These are phyloP conservation scores for Gobio occitaniae DNA, from an alignment of 2,797 vertebrate species.

Conservation along the genomic window DNA sequence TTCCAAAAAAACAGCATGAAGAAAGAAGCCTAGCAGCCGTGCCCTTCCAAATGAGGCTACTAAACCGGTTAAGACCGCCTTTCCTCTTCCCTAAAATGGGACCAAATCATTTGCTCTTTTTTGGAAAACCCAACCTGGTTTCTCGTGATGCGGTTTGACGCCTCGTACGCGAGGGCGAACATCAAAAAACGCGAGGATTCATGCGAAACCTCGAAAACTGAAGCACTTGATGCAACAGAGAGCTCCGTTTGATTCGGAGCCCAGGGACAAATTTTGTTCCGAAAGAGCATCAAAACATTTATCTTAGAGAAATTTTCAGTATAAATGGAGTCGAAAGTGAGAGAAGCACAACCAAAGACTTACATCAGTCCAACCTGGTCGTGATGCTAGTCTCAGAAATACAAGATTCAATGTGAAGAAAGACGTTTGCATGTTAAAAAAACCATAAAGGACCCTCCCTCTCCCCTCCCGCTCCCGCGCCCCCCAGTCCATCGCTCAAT, in stretches of 20 bases:
- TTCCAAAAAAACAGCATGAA: constrained; percentile 72
- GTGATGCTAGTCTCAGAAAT: background rate
- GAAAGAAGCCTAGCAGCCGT: constrained; percentile 59
- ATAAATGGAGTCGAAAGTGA: constrained; percentile 15
- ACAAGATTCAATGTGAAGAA: constrained; percentile 33
- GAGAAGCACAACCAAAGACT: constrained; percentile 7
- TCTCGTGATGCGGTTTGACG: background rate
- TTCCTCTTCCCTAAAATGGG: background rate
- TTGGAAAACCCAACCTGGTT: background rate
- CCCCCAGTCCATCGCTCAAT: background rate
- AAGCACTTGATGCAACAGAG: background rate
- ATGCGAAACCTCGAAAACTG: background rate
- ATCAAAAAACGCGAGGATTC: background rate
- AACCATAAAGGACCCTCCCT: constrained; percentile 5
- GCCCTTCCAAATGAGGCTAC: constrained; percentile 54
- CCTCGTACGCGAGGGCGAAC: background rate
- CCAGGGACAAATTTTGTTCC: background rate
- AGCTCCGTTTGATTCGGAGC: background rate
- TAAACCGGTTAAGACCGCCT: background rate
- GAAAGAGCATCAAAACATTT: background rate
- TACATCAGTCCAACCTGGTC: background rate
- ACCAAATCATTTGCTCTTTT: background rate
- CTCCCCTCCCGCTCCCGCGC: background rate
- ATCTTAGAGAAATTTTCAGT: background rate
- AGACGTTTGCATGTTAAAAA: constrained; percentile 27